phyloP scores from a whole-genome alignment of 2,113 vertebrate genomes.

The Apodemus sylvaticus region DNA sequence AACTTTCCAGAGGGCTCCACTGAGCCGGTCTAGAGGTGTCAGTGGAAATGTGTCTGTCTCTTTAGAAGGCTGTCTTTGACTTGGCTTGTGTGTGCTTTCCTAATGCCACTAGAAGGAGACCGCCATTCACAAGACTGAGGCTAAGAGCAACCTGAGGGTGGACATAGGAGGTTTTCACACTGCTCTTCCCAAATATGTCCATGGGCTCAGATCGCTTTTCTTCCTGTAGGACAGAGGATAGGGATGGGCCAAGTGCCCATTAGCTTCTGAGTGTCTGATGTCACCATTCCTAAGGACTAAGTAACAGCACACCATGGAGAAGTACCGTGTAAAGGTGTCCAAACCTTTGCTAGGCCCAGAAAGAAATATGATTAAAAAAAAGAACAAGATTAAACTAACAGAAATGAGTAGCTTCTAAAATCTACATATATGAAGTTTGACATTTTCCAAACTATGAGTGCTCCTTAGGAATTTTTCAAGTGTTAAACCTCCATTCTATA shows the following conservation, averaged over 20 bases:
- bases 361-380: too few relatives aligned
- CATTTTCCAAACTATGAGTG: not conserved
- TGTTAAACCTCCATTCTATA: not conserved
- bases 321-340: not conserved
- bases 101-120: not conserved
- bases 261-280: not conserved
- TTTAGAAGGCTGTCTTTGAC: not conserved
- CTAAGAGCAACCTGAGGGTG: not conserved
- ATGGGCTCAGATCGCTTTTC: not conserved
- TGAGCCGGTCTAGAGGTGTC: not conserved
- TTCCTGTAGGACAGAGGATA: not conserved
- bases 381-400: not conserved
- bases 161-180: not conserved
- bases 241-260: not conserved
- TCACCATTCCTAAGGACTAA: not conserved
- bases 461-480: not conserved
- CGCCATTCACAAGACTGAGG: not conserved
- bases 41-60: not conserved
- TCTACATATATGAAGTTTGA: not conserved
- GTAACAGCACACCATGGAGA: not conserved
- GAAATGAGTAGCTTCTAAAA: not conserved
- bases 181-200: not conserved
- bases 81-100: not conserved
- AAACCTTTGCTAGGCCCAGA: not conserved
- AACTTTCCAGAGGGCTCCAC: not conserved